Evolutionary conservation across 2,113 vertebrate genomes (phyloP).

Genomic region (Astur gentilis): DNA sequence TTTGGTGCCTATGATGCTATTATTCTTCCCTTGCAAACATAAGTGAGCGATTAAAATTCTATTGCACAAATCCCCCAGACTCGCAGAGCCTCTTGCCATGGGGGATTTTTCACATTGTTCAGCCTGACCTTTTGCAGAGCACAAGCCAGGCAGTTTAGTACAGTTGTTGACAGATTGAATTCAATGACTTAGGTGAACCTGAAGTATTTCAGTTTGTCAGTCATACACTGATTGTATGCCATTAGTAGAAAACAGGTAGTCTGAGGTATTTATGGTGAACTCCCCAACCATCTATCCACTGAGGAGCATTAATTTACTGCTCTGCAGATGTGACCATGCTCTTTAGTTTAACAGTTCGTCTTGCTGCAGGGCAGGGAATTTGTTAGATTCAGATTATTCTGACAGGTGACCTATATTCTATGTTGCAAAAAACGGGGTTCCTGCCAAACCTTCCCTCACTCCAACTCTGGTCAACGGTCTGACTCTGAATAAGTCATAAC

Average conservation of each 20-base stretch:
- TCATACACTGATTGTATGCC: not conserved
- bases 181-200: not conserved
- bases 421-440: not conserved
- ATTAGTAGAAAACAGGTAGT: not conserved
- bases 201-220: not conserved
- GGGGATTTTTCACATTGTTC: not conserved
- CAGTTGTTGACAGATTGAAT: not conserved
- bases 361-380: slow-evolving; percentile 8
- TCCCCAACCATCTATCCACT: not conserved
- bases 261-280: slow-evolving; percentile 31
- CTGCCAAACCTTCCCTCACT: not conserved
- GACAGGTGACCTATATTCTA: not conserved
- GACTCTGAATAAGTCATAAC: not conserved
- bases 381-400: not conserved
- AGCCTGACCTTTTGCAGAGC: not conserved
- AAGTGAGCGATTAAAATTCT: not conserved
- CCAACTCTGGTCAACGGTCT: not conserved
- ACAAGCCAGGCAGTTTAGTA: not conserved
- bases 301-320: slow-evolving; percentile 35
- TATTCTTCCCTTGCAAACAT: not conserved
- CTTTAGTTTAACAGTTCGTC: not conserved
- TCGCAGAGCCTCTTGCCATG: not conserved
- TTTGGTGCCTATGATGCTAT: not conserved
- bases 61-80: not conserved
- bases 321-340: not conserved